These are phyloP conservation scores for Cylindroiulus punctatus DNA, from an alignment of 2,888 invertebrate genomes.

Conservation along the genomic window DNA sequence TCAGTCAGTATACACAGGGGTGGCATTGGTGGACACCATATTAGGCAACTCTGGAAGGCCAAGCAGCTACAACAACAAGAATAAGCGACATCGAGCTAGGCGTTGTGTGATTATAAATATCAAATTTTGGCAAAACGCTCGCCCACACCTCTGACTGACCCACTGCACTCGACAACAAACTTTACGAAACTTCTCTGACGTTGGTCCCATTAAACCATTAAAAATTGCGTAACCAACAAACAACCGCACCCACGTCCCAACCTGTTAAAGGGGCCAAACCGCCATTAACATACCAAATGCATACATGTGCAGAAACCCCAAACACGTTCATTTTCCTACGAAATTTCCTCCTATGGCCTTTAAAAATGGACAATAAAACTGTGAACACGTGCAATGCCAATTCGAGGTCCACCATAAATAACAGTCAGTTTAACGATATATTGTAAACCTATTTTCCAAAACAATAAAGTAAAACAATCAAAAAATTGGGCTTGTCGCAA, in stretches of 20 bases:
- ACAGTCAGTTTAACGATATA: too few species aligned
- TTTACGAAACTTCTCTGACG: not conserved
- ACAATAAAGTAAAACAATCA: too few species aligned
- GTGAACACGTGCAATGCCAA: too few species aligned
- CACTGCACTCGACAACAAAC: not conserved
- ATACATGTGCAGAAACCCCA: too few species aligned
- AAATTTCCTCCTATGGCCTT: too few species aligned
- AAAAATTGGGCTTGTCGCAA: too few species aligned
- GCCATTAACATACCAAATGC: not conserved
- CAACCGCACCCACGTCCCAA: not conserved
- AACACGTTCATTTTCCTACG: too few species aligned
- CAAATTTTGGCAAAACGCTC: not conserved
- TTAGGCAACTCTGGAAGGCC: not conserved
- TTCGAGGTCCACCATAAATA: too few species aligned
- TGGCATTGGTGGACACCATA: not conserved
- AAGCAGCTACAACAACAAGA: not conserved
- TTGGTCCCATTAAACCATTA: not conserved
- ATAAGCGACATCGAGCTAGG: not conserved
- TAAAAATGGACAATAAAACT: too few species aligned
- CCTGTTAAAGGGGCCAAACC: not conserved
- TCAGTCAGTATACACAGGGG: not conserved
- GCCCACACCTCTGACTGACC: not conserved
- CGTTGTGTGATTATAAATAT: slow-evolving; percentile 13
- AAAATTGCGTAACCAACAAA: not conserved
- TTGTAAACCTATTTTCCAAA: too few species aligned